Percentiles rank a stretch among this genome's conserved stretches.
Evolutionary conservation across 2,888 invertebrate genomes (phyloP).

Genomic region (Chalcis sispes): DNA sequence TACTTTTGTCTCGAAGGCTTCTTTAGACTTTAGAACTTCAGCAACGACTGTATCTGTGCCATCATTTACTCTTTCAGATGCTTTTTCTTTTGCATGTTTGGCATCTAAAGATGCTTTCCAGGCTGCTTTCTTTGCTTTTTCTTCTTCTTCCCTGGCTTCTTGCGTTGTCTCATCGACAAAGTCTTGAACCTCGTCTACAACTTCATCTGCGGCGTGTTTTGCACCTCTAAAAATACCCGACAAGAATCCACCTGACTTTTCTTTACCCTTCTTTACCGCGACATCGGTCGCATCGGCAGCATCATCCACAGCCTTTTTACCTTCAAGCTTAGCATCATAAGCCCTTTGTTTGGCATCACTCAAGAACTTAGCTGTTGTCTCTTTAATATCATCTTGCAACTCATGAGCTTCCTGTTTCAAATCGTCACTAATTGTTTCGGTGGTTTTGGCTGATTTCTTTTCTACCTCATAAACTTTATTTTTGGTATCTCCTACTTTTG

Average conservation of each 20-base stretch:
- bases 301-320: not conserved
- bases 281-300: not conserved
- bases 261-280: conserved; percentile 33
- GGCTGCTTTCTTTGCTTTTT: conserved; percentile 37
- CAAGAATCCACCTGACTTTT: conserved; percentile 56
- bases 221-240: conserved; percentile 59
- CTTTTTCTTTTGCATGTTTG: no score
- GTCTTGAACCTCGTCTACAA: conserved; percentile 58
- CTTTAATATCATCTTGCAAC: not conserved
- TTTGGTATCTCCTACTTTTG: conserved; percentile 60
- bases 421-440: conserved; percentile 49
- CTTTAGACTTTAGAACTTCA: no score
- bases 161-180: conserved; percentile 47
- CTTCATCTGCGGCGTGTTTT: conserved; percentile 60
- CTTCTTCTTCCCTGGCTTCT: conserved; percentile 43
- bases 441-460: not conserved
- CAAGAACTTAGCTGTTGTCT: not conserved
- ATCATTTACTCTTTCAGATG: no score
- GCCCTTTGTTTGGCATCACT: no score
- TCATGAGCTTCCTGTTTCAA: conserved; percentile 61
- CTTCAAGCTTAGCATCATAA: not conserved
- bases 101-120: not conserved
- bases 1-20: no score
- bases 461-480: not conserved
- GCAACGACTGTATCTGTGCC: no score